phyloP scores from a whole-genome alignment of 2,797 vertebrate species.

The Xyrichtys novacula region DNA sequence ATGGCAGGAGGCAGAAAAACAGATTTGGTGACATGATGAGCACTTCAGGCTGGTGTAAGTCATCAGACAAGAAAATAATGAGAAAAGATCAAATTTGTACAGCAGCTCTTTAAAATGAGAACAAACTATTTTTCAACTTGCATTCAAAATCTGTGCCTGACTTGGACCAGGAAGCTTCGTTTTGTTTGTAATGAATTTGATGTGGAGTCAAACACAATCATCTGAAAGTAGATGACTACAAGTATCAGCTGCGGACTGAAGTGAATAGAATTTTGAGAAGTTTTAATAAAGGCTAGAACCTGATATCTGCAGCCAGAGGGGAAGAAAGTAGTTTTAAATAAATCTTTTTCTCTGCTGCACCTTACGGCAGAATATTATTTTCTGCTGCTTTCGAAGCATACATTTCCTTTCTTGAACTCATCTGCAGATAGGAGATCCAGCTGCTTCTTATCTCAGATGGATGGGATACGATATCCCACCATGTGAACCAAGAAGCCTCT shows the following conservation, averaged over 20 bases:
- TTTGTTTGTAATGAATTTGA: conserved; percentile 4
- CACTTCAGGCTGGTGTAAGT: neutral
- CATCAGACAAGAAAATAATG: neutral
- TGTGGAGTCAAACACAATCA: neutral
- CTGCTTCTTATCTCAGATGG: conserved; percentile 55
- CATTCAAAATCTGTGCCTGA: neutral
- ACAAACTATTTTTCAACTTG: neutral
- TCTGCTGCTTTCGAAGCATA: conserved; percentile 55
- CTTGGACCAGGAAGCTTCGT: neutral
- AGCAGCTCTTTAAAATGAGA: neutral
- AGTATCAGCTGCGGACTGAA: conserved; percentile 5
- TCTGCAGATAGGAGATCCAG: conserved; percentile 53
- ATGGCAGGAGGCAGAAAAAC: neutral
- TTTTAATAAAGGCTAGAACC: conserved; percentile 40
- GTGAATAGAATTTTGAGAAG: conserved; percentile 26
- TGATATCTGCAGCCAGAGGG: conserved; percentile 32
- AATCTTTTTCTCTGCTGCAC: conserved; percentile 41
- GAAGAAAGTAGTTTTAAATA: conserved; percentile 48
- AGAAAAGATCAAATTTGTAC: neutral
- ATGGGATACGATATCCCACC: conserved; percentile 54
- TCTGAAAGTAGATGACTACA: conserved; percentile 23
- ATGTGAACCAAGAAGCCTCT: conserved; percentile 22
- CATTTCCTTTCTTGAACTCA: conserved; percentile 62
- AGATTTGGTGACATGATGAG: neutral
- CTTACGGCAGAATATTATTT: conserved; percentile 73